These are phyloP conservation scores for Lamellibrachia columna DNA, from an alignment of 2,888 invertebrate genomes.

Conservation along the genomic window DNA sequence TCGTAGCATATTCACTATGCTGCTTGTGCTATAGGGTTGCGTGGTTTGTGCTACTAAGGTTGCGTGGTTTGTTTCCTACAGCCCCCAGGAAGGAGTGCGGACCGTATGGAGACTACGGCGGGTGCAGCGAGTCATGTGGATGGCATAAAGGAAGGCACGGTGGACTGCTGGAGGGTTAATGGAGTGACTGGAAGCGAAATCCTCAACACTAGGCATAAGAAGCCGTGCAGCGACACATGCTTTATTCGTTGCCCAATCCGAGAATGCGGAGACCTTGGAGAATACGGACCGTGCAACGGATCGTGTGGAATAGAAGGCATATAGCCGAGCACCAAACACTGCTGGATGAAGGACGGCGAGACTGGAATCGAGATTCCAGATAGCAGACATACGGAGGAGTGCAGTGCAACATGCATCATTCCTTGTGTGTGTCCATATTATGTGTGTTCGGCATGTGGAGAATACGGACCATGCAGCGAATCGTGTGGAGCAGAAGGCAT, in stretches of 20 bases:
- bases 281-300: background rate
- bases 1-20: too few species aligned
- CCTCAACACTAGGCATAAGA: background rate
- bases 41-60: too few species aligned
- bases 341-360: background rate
- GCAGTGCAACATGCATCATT: background rate
- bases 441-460: background rate
- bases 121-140: background rate
- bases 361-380: background rate
- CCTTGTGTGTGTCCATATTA: background rate
- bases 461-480: background rate
- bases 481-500: background rate
- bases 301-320: background rate
- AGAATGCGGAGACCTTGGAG: background rate
- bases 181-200: background rate
- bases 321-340: background rate
- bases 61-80: background rate
- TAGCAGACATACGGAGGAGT: background rate
- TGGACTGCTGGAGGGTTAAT: background rate
- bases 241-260: background rate
- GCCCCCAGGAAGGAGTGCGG: background rate
- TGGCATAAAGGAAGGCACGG: background rate
- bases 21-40: too few species aligned
- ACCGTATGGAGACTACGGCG: background rate
- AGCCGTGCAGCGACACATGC: background rate